These are phyloP conservation scores for Oikopleura vanhoeffeni DNA, from an alignment of 23 tunicate species.

Conservation along the genomic window DNA sequence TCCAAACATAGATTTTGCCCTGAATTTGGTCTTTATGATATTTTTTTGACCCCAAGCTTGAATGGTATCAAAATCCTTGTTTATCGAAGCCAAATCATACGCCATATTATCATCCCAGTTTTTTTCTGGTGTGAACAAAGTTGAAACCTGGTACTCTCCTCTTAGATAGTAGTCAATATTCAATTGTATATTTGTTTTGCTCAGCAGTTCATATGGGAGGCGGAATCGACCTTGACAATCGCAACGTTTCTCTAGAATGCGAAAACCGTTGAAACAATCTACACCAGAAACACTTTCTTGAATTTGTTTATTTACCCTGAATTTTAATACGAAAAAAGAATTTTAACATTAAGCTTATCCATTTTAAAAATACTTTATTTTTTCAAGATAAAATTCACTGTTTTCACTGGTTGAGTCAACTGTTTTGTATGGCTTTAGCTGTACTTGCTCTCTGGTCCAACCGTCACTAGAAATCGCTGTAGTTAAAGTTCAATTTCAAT, in stretches of 20 bases:
- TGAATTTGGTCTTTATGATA: neutral
- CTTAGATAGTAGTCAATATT: neutral
- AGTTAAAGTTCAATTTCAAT: too few species aligned
- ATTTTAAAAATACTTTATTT: too few species aligned
- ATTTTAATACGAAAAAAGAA: too few species aligned
- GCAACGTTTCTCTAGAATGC: neutral
- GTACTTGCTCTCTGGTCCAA: too few species aligned
- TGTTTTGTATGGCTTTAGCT: too few species aligned
- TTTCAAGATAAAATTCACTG: too few species aligned
- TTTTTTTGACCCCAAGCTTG: neutral
- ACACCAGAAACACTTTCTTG: neutral
- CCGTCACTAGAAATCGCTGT: too few species aligned
- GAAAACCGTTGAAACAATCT: neutral
- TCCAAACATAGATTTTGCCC: too few species aligned
- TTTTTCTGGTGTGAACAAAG: neutral
- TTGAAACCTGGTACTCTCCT: neutral
- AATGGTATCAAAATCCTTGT: neutral
- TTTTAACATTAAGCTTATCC: too few species aligned
- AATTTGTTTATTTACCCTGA: too few species aligned
- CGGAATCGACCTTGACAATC: slow-evolving; percentile 5
- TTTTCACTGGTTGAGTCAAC: too few species aligned
- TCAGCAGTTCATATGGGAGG: neutral
- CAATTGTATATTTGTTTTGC: neutral
- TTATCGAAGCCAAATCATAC: neutral
- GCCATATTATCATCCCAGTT: slow-evolving; percentile 12